Percentiles rank a stretch among this genome's conserved stretches.
phyloP scores from a whole-genome alignment of 1,140 invertebrate species.

The Watersipora subatra region DNA sequence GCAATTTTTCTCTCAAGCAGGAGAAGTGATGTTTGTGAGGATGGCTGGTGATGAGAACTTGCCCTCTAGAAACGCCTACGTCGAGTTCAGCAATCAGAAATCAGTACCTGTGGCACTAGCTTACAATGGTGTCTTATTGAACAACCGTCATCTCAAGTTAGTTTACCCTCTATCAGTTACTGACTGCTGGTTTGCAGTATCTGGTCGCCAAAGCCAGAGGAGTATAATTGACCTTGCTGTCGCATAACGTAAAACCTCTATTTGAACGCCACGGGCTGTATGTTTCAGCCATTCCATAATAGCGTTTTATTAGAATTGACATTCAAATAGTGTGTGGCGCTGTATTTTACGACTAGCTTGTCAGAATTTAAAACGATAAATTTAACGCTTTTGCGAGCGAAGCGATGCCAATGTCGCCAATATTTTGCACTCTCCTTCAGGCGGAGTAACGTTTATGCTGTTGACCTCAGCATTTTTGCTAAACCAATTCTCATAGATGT shows the following conservation, averaged over 20 bases:
- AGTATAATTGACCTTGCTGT: background rate
- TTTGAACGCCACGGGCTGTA: too few species aligned
- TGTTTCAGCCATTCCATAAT: too few species aligned
- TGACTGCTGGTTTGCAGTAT: background rate
- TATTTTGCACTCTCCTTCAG: too few species aligned
- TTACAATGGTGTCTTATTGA: constrained; percentile 63
- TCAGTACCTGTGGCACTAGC: constrained; percentile 69
- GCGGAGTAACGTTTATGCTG: too few species aligned
- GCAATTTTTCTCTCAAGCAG: constrained; percentile 68
- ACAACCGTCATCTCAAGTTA: constrained; percentile 48
- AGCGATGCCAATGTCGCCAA: too few species aligned
- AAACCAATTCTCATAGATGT: too few species aligned
- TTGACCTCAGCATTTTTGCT: too few species aligned
- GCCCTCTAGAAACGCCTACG: constrained; percentile 58
- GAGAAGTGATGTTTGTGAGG: constrained; percentile 88
- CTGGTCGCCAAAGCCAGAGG: background rate
- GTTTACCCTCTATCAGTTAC: constrained; percentile 3
- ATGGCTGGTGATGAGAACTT: constrained; percentile 72
- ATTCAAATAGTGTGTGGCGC: too few species aligned
- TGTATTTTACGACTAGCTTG: too few species aligned
- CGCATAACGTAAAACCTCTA: background rate
- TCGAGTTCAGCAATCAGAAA: constrained; percentile 86
- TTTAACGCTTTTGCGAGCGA: too few species aligned
- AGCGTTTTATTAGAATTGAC: too few species aligned
- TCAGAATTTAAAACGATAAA: too few species aligned